Evolutionary conservation across 1,140 invertebrate genomes (phyloP), one percentile per base, ranked within the genome.

Genomic region (Zaprionus camerounensis): DNA sequence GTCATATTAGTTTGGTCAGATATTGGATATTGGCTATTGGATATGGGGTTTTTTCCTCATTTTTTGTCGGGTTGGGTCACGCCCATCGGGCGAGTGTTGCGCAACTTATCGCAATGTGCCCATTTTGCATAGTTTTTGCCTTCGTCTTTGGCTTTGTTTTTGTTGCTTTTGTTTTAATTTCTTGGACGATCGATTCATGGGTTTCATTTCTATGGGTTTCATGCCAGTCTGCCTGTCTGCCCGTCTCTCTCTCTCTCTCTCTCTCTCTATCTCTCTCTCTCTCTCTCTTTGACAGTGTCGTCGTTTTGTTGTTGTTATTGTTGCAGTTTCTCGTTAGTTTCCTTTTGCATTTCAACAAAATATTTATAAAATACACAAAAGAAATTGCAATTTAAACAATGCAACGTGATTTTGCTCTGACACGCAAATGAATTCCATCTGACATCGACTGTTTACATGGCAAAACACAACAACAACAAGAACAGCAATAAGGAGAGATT

Each of bases 361-460:
- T 41, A 73, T 79, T 82, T 82, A 67, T 76, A 73, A 82, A 83
- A 66, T 58, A 70, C 64, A 81, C 58, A 78, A 75, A 65, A 77
- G 64, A 77, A 76, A 72, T 76, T 71, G 74, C 41, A 67, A 75
- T 70, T 71, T 65, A 62, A 69, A 53, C 69, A 86, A 85, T 78
- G 26, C 68, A 82, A 68, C 73, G 70, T 86, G 80, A 82, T 67
- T 87, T 77, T 81, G 69, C 55, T 62, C 46, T 71, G 70, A 61
- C 81, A 84, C 78, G 81, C 81, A 83, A 84, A 68, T 71, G 44
- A 76, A 83, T 76, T 59, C 64, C 6, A 6, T 64, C 53, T 70
- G 56, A 41, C 71, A 56, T 36, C n/a, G 38, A 58, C 26, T 69
- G 61, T 74, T 73, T 83, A 76, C 63, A 72, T 73, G 61, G 61